phyloP scores from a whole-genome alignment of 1,140 invertebrate species.

The Thrips palmi region DNA sequence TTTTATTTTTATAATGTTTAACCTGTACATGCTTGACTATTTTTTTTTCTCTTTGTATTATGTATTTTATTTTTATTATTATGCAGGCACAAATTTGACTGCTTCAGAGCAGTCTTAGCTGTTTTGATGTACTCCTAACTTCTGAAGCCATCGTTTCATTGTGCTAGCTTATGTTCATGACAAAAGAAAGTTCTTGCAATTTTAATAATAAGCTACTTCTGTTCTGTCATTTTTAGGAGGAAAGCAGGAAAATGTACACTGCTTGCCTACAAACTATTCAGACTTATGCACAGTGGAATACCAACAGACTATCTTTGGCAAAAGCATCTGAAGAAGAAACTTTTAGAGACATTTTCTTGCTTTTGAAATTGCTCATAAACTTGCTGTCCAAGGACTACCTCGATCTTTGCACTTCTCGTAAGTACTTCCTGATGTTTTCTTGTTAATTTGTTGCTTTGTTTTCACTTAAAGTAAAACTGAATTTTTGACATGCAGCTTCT shows the following conservation, averaged over 20 bases:
- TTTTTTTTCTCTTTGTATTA: no score
- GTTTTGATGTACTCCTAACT: no score
- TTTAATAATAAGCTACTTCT: constrained; percentile 10
- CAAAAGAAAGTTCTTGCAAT: not conserved
- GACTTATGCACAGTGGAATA: constrained; percentile 50
- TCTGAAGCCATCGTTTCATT: no score
- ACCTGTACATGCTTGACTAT: no score
- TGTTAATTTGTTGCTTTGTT: no score
- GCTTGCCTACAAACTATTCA: constrained; percentile 40
- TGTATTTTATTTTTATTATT: no score
- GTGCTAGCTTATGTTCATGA: no score
- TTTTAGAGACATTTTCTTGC: constrained; percentile 47
- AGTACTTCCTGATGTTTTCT: constrained; percentile 5
- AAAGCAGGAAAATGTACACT: constrained; percentile 39
- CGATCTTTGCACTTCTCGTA: constrained; percentile 28
- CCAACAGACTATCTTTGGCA: constrained; percentile 29
- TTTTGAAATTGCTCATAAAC: constrained; percentile 52
- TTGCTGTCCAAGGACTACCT: constrained; percentile 52
- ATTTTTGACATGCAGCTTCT: constrained; percentile 11
- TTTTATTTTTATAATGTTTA: no score
- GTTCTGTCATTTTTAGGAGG: constrained; percentile 23
- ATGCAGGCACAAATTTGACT: no score
- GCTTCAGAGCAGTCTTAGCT: no score
- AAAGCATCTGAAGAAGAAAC: constrained; percentile 46
- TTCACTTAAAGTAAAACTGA: constrained; percentile 4